phyloP scores from a whole-genome alignment of 2,888 invertebrate species.

The Andrena haemorrhoa region DNA sequence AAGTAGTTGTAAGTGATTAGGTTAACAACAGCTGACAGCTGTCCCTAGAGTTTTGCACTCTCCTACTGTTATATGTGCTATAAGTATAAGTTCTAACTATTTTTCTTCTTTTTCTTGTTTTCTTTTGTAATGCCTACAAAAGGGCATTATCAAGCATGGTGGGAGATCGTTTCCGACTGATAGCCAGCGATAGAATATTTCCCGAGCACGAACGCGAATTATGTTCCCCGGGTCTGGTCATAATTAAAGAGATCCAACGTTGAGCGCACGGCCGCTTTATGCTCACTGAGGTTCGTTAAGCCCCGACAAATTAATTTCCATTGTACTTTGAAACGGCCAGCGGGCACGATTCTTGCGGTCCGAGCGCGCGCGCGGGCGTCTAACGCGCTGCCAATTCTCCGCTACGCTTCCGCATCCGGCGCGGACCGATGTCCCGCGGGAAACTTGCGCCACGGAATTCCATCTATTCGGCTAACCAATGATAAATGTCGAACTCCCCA shows the following conservation, averaged over 20 bases:
- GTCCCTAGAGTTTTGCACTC: no score
- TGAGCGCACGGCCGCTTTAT: slow-evolving; percentile 29
- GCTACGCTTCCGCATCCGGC: not conserved
- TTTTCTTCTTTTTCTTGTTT: no score
- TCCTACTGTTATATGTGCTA: no score
- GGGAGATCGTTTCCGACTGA: not conserved
- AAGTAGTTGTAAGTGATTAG: no score
- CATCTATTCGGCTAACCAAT: not conserved
- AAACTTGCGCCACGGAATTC: not conserved
- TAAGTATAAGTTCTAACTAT: no score
- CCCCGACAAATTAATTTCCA: slow-evolving; percentile 64
- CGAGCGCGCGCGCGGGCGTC: not conserved
- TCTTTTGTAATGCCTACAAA: no score
- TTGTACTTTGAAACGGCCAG: slow-evolving; percentile 52
- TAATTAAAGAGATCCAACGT: slow-evolving; percentile 59
- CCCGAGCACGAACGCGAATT: slow-evolving; percentile 6
- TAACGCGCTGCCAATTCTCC: not conserved
- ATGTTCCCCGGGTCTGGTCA: not conserved
- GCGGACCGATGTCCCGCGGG: not conserved
- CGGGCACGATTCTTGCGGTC: slow-evolving; percentile 43
- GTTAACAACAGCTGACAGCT: no score
- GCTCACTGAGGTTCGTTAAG: slow-evolving; percentile 56
- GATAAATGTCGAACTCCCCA: slow-evolving; percentile 15
- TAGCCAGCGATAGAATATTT: slow-evolving; percentile 6
- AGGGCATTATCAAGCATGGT: not conserved